Base-by-base conservation (phyloP, 2,797 vertebrate genomes). In the Cheirogaleus major region DNA sequence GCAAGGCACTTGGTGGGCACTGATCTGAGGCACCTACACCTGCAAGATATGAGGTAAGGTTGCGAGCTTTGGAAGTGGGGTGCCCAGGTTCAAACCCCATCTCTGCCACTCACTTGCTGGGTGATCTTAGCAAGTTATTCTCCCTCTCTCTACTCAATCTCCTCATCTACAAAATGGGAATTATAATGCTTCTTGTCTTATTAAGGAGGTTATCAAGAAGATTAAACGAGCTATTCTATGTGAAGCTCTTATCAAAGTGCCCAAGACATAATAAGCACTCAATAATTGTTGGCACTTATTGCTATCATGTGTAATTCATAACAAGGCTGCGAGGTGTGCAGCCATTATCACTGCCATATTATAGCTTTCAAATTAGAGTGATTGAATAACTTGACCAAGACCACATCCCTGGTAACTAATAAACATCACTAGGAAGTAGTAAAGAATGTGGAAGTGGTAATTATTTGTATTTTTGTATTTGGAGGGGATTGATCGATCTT, bases 111-210 rank as follows among this genome's bases (percentile, higher is more conserved):
- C 57, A n/a, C n/a, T 32, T 27, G 30, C 35, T 85, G 48, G 35
- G 63, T 55, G 50, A 48, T 38, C 7, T 81, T 32, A 78, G 35
- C 72, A 93, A 43, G 10, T 63, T n/a, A 63, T 27, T 89, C 50
- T 11, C 9, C 38, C 55, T 87, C 18, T 69, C 30, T 72, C 57
- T n/a, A 41, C 92, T 95, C 55, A 18, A 50, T 59, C 72, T 67
- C 41, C 65, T 92, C 81, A 82, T 52, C 50, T 87, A 55, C n/a
- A 90, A 87, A 95, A 83, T 15, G 38, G 35, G 22, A 17, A 67
- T 75, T n/a, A 32, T 20, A 43, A 82, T 30, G 2, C 13, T 50
- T 76, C 73, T 86, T 75, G 27, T 0, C 48, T 76, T 91, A 48
- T 45, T 57, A 78, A 91, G 73, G 59, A 79, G 27, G 57, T 81